Percentiles rank a stretch among this genome's conserved stretches.
Evolutionary conservation across 2,113 vertebrate species (phyloP).

Genomic region (Herpailurus yagouaroundi): DNA sequence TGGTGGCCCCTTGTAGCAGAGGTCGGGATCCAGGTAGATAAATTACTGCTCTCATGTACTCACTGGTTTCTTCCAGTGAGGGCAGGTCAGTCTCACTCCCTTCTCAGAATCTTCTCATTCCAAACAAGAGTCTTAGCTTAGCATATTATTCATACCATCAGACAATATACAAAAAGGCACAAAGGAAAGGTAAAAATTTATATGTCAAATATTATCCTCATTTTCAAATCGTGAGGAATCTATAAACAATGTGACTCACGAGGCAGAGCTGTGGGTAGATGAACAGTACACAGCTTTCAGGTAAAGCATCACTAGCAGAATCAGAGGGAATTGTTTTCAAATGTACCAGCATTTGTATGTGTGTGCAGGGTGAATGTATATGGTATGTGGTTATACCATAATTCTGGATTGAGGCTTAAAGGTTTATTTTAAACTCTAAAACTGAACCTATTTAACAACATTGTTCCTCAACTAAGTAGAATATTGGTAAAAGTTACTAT

Average conservation of each 20-base stretch:
- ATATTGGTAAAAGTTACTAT: conserved; percentile 1
- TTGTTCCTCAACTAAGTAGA: background rate
- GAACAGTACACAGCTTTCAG: background rate
- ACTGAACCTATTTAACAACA: background rate
- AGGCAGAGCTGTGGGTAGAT: background rate
- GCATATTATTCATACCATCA: background rate
- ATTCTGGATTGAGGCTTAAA: background rate
- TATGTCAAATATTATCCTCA: background rate
- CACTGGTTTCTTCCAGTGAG: background rate
- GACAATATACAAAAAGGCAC: background rate
- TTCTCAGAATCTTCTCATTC: background rate
- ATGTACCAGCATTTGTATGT: background rate
- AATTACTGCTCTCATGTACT: background rate
- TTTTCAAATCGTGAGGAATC: background rate
- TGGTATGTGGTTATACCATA: background rate
- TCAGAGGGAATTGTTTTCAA: background rate
- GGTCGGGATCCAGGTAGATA: background rate
- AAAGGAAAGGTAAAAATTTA: background rate
- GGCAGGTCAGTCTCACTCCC: background rate
- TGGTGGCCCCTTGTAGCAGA: background rate
- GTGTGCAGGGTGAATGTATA: background rate
- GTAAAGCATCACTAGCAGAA: background rate
- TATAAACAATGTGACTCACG: background rate
- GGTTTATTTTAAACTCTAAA: background rate
- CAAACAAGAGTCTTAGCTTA: conserved; percentile 24